These are phyloP conservation scores for Ischnura elegans DNA, from an alignment of 2,888 invertebrate species.

Conservation along the genomic window DNA sequence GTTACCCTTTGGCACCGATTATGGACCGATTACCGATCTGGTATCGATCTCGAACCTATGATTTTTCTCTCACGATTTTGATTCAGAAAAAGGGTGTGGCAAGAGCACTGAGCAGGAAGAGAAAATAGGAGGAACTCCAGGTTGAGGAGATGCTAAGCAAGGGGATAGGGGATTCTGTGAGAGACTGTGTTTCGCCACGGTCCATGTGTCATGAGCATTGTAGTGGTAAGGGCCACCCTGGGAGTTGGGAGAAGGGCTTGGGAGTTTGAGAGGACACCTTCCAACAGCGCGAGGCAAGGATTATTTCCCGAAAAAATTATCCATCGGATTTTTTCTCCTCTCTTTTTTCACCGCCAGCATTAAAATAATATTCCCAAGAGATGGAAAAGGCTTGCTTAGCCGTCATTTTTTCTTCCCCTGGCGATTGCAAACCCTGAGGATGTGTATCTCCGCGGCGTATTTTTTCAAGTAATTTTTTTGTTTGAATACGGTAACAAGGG, in stretches of 20 bases:
- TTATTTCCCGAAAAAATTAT: conserved; percentile 8
- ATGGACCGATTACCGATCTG: no score
- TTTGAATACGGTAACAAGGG: not conserved
- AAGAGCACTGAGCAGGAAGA: not conserved
- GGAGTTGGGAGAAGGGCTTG: not conserved
- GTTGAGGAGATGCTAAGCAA: not conserved
- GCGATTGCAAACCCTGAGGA: not conserved
- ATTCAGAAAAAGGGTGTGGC: not conserved
- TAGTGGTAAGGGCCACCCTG: not conserved
- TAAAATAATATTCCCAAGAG: conserved; percentile 16
- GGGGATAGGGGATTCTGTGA: not conserved
- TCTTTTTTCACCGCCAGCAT: not conserved
- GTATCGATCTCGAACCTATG: no score
- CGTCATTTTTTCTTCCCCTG: conserved; percentile 15
- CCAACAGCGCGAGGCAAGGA: conserved; percentile 20
- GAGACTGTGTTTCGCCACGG: not conserved
- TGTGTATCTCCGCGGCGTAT: conserved; percentile 15
- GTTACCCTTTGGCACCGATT: no score
- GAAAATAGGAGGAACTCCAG: not conserved
- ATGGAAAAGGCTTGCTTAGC: not conserved
- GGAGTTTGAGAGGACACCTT: not conserved
- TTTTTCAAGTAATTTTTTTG: conserved; percentile 17
- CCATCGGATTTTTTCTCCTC: not conserved
- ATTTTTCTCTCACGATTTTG: not conserved
- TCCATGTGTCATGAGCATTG: not conserved